phyloP scores from a whole-genome alignment of 2,888 invertebrate genomes.

The Graphium colonna region DNA sequence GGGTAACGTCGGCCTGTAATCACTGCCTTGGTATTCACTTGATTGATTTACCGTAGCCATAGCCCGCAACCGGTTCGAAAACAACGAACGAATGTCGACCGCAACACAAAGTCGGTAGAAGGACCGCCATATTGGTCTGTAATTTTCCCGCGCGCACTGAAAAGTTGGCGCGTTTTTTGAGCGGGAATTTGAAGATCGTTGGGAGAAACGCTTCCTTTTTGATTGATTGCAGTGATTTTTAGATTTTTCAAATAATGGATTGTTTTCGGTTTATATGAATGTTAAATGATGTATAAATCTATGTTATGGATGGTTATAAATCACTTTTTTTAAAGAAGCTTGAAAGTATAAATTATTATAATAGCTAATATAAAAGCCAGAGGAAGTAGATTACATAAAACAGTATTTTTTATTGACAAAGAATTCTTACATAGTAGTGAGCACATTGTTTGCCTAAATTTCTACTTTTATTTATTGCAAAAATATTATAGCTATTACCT shows the following conservation, averaged over 20 bases:
- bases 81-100: constrained; percentile 21
- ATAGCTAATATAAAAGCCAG: no score
- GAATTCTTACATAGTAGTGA: no score
- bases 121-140: constrained; percentile 15
- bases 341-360: no score
- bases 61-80: constrained; percentile 10
- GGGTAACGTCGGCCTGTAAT: constrained; percentile 38
- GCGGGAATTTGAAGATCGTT: constrained; percentile 27
- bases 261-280: constrained; percentile 8
- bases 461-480: no score
- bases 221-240: constrained; percentile 27
- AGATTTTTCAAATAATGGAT: constrained; percentile 21
- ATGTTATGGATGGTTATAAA: no score
- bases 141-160: constrained; percentile 22
- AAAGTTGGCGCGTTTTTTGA: constrained; percentile 24
- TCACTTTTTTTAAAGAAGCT: no score
- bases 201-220: constrained; percentile 24
- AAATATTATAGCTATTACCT: no score
- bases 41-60: constrained; percentile 44
- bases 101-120: constrained; percentile 11
- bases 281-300: constrained; percentile 1
- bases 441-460: no score
- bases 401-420: no score
- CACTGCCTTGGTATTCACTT: constrained; percentile 34
- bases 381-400: no score